Evolutionary conservation across 2,797 vertebrate species (phyloP).

Genomic region (Netta rufina): DNA sequence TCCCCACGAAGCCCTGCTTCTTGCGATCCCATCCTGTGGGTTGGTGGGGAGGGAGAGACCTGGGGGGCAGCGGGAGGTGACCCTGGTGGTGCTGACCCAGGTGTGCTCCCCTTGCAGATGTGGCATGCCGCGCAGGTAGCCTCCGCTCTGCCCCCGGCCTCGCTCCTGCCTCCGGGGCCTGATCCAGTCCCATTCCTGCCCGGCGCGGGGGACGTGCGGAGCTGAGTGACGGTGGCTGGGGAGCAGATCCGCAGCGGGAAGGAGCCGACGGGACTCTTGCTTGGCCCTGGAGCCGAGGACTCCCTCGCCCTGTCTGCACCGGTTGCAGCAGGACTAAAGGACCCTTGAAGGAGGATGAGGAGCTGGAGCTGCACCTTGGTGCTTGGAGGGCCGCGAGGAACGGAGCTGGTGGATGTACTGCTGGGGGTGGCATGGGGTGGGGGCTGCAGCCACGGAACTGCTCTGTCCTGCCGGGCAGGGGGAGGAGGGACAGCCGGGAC

Average conservation of each 20-base stretch:
- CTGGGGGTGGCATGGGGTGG: background rate
- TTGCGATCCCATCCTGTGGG: rapidly evolving
- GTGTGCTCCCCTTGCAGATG: conserved; percentile 69
- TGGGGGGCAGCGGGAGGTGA: too few species aligned
- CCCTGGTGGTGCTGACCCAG: background rate
- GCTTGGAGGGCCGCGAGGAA: background rate
- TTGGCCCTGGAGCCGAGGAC: background rate
- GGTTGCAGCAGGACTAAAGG: background rate
- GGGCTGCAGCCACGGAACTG: background rate
- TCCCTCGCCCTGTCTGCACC: background rate
- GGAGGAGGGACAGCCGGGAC: conserved; percentile 24
- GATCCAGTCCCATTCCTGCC: conserved; percentile 45
- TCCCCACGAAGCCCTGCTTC: background rate
- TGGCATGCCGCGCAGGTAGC: conserved; percentile 64
- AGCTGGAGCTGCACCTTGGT: background rate
- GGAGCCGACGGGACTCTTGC: background rate
- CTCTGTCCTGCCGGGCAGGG: background rate
- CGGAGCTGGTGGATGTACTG: background rate
- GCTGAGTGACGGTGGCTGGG: background rate
- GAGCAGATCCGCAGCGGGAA: background rate
- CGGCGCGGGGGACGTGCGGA: rapidly evolving
- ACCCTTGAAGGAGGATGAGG: background rate
- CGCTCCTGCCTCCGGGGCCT: conserved; percentile 40
- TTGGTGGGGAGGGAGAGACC: background rate
- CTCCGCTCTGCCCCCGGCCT: conserved; percentile 47